Evolutionary conservation across 2,797 vertebrate genomes (phyloP), one percentile per base, ranked within the genome.

Genomic region (Scomberomorus guttatus): DNA sequence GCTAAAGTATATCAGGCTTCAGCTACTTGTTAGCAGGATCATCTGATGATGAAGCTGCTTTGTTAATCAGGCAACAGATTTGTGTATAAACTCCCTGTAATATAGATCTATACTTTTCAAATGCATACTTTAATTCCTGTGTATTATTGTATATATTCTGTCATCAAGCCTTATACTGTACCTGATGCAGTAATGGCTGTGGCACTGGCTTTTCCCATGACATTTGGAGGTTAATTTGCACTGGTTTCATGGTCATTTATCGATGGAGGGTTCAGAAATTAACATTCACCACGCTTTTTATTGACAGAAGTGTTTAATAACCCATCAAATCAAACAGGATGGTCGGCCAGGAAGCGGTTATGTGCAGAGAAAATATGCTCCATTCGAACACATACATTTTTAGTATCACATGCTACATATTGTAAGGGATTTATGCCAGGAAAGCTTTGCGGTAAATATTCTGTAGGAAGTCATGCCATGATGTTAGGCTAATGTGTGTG

Each of bases 201-300:
- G 89, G 88, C 92, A 82, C 67, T 56, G 77, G 90, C 91, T 90
- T 93, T 93, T 94, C 95, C 95, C 94, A 90, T 95, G 95, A 95
- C 95, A 96, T 95, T 96, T 94, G 87, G 95, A 95, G 95, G 95
- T 96, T 96, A 95, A 96, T 96, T 94, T 96, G 94, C 90, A 82
- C 77, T 88, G 89, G 89, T 94, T 95, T 96, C 95, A 96, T 93
- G 94, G 95, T 94, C 93, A 94, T 91, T 95, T 95, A 96, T 94
- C 87, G 94, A 95, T 84, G 91, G 93, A 83, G 84, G 89, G 82
- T 85, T 88, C 83, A 77, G 90, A 94, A 95, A 95, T 95, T 94
- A 95, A 91, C 93, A 96, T 95, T 96, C 92, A 92, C 93, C 94
- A 94, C 93, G 92, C 92, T 93, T 91, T 93, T 94, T 94, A 96